Percentiles rank a stretch among this genome's conserved stretches.
Conservation (phyloP, 2,888 invertebrate genomes). For the Ectemnius cavifrons region DNA sequence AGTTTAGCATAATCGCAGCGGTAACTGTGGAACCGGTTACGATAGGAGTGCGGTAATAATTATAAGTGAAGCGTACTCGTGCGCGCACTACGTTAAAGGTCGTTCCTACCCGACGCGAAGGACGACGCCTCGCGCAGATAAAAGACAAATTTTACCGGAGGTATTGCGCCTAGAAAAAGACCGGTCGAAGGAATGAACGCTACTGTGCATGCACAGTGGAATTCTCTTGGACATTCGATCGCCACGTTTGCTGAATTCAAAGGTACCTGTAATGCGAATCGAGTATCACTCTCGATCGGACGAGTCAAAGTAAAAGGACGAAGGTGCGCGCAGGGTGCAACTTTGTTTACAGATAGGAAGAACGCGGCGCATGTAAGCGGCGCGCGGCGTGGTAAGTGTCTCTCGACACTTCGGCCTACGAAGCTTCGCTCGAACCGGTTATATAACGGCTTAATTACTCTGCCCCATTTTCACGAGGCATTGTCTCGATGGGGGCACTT, state of each 20-base stretch:
- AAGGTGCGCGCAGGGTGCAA: background rate
- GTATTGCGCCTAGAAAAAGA: no score
- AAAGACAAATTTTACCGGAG: no score
- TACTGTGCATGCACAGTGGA: no score
- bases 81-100: conserved; percentile 43
- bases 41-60: conserved; percentile 45
- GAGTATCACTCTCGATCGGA: background rate
- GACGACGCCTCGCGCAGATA: conserved; percentile 14
- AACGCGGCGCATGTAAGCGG: background rate
- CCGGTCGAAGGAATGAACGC: no score
- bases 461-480: conserved; percentile 75
- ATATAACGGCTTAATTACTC: conserved; percentile 76
- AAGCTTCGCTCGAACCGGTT: conserved; percentile 67
- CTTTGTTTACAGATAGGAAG: background rate
- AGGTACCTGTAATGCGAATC: background rate
- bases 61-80: conserved; percentile 33
- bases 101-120: conserved; percentile 33
- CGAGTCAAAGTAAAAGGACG: background rate
- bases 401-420: conserved; percentile 57
- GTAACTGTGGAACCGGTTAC: conserved; percentile 54
- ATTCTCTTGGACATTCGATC: background rate
- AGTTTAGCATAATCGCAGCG: conserved; percentile 50
- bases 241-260: no score
- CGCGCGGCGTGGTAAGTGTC: conserved; percentile 33
- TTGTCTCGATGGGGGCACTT: conserved; percentile 73